phyloP scores from a whole-genome alignment of 2,113 vertebrate genomes.

The Lota lota region DNA sequence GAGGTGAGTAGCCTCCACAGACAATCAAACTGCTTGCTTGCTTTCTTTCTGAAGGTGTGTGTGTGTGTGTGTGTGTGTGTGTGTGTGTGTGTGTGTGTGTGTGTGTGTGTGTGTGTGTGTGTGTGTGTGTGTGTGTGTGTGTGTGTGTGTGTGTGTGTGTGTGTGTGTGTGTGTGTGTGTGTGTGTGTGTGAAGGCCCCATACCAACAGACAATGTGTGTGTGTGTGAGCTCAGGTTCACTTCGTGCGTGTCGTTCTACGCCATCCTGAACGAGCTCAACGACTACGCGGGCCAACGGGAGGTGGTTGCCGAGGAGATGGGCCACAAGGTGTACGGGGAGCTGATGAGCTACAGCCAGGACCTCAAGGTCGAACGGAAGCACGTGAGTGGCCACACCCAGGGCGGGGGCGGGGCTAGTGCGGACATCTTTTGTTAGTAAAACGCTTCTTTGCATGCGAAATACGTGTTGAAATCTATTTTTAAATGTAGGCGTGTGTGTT shows the following conservation, averaged over 20 bases:
- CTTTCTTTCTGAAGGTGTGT: neutral
- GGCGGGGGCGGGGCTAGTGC: too few species aligned
- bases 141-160: neutral
- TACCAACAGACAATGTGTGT: slow-evolving; percentile 9
- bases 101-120: slow-evolving; percentile 28
- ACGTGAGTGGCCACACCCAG: slow-evolving; percentile 74
- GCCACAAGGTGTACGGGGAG: slow-evolving; percentile 91
- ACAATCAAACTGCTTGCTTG: too few species aligned
- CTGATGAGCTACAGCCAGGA: slow-evolving; percentile 95
- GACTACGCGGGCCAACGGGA: slow-evolving; percentile 97
- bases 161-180: neutral
- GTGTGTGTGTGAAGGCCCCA: slow-evolving; percentile 16
- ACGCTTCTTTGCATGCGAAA: neutral
- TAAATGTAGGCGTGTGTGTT: slow-evolving; percentile 26
- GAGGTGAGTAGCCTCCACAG: slow-evolving; percentile 69
- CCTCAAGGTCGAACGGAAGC: slow-evolving; percentile 93
- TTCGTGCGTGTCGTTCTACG: slow-evolving; percentile 91
- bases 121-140: neutral
- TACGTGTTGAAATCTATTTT: slow-evolving; percentile 16
- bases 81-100: neutral
- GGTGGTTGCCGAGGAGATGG: slow-evolving; percentile 97
- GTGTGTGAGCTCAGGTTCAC: slow-evolving; percentile 81
- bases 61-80: slow-evolving; percentile 20
- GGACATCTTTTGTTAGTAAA: neutral
- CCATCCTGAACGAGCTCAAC: slow-evolving; percentile 92